Evolutionary conservation across 2,888 invertebrate species (phyloP).

Genomic region (Deroplatys truncata): DNA sequence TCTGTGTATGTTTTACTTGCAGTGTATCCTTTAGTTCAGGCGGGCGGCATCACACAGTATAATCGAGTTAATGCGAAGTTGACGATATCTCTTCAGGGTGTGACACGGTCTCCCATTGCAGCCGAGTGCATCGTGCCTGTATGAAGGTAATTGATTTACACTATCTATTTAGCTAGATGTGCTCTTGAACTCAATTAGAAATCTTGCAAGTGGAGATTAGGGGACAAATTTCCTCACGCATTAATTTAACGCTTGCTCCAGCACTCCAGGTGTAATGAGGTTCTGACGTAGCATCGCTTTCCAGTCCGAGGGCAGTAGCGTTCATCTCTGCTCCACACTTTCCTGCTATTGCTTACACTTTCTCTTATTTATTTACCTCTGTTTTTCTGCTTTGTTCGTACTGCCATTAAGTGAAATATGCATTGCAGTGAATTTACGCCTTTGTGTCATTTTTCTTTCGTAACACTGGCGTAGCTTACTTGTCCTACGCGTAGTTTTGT

Average conservation of each 20-base stretch:
- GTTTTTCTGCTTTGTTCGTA: no score
- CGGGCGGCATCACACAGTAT: neutral
- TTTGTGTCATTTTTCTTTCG: no score
- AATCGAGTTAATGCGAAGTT: neutral
- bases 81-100: neutral
- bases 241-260: neutral
- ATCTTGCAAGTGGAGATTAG: neutral
- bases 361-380: no score
- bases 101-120: neutral
- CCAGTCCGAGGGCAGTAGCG: no score
- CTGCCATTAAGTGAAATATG: no score
- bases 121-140: neutral
- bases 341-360: no score
- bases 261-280: neutral
- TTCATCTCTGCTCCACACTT: no score
- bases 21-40: no score
- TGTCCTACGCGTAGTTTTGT: no score
- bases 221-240: neutral
- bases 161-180: neutral
- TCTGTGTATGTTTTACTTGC: no score
- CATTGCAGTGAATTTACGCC: no score
- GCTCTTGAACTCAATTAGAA: neutral
- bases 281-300: neutral
- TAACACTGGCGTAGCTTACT: no score
- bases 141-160: neutral